phyloP scores from a whole-genome alignment of 2,888 invertebrate genomes.

The Argyresthia albistria region DNA sequence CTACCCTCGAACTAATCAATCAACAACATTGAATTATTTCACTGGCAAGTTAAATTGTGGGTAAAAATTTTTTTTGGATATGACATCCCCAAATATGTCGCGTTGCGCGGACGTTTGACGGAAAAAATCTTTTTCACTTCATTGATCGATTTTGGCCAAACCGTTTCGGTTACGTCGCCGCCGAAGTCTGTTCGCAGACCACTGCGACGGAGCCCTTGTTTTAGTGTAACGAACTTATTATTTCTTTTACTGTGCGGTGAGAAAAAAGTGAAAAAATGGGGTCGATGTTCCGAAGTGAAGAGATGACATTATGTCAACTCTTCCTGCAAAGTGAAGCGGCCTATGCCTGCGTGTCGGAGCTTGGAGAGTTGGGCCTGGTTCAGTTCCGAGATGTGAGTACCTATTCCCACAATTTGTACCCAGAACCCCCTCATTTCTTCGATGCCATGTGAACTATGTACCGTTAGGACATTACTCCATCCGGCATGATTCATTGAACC shows the following conservation, averaged over 20 bases:
- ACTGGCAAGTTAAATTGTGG: too few relatives aligned
- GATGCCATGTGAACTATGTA: too few relatives aligned
- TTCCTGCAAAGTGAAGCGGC: slow-evolving; percentile 99
- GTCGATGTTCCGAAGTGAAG: slow-evolving; percentile 96
- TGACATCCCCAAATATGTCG: slow-evolving; percentile 24
- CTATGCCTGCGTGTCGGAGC: slow-evolving; percentile 97
- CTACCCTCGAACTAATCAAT: too few relatives aligned
- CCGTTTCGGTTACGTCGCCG: slow-evolving; percentile 54
- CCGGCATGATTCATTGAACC: too few relatives aligned
- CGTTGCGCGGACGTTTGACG: slow-evolving; percentile 25
- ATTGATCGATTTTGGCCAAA: slow-evolving; percentile 37
- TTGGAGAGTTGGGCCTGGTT: slow-evolving; percentile 96
- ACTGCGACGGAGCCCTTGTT: slow-evolving; percentile 43
- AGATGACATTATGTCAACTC: slow-evolving; percentile 98
- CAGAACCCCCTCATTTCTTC: too few relatives aligned
- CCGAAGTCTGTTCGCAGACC: slow-evolving; percentile 56
- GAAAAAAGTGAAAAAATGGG: slow-evolving; percentile 75
- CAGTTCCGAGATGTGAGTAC: slow-evolving; percentile 94
- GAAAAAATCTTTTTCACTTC: slow-evolving; percentile 15
- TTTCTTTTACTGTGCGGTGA: slow-evolving; percentile 29
- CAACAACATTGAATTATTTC: not conserved
- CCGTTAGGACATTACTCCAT: too few relatives aligned
- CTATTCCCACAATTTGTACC: not conserved
- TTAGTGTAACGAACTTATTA: slow-evolving; percentile 25
- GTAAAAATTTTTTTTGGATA: not conserved